phyloP scores from a whole-genome alignment of 2,797 vertebrate genomes.

The Miichthys miiuy region DNA sequence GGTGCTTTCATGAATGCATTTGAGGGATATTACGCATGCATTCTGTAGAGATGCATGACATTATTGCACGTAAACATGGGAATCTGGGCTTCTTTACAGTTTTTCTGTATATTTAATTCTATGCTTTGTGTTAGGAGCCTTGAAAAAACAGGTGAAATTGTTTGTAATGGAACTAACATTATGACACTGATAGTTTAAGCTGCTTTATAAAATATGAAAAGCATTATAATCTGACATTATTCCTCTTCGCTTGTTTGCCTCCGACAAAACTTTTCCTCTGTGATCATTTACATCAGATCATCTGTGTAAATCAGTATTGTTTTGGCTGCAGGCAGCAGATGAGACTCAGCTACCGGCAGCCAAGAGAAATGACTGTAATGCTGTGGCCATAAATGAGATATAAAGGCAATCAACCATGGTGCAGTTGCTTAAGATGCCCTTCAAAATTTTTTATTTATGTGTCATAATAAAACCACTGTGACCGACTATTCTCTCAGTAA shows the following conservation, averaged over 20 bases:
- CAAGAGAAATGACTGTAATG: conserved; percentile 9
- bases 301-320: conserved; percentile 25
- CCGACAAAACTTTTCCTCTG: neutral
- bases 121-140: neutral
- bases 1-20: conserved; percentile 4
- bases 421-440: conserved; percentile 31
- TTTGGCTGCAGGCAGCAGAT: conserved; percentile 40
- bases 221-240: neutral
- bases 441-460: conserved; percentile 5
- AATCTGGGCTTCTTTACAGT: conserved; percentile 9
- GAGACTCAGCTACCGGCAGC: conserved; percentile 4
- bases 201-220: conserved; percentile 1
- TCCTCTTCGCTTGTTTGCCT: neutral
- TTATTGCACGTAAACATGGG: conserved; percentile 23
- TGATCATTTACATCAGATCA: neutral
- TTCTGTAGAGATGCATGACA: conserved; percentile 55
- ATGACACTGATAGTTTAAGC: neutral
- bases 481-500: conserved; percentile 3
- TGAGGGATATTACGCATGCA: conserved; percentile 27
- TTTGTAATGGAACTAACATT: neutral
- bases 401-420: conserved; percentile 29
- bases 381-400: conserved; percentile 31
- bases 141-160: conserved; percentile 20
- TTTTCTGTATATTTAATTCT: neutral
- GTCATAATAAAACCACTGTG: conserved; percentile 28